Evolutionary conservation across 2,797 vertebrate species (phyloP).

Genomic region (Poeciliopsis gracilis): DNA sequence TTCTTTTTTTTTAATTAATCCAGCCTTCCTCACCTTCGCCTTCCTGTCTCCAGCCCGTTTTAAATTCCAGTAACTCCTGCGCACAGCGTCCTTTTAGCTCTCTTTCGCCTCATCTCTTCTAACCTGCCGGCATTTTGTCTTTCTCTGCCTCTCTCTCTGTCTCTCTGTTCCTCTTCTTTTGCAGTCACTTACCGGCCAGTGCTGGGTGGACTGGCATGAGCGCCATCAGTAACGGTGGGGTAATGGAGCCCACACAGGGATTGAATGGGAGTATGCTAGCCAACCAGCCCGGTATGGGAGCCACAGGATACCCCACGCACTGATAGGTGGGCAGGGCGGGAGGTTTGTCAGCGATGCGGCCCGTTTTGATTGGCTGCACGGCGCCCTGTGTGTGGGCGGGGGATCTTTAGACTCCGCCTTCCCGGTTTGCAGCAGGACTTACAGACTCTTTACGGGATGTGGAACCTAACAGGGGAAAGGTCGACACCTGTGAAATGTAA

Average conservation of each 20-base stretch:
- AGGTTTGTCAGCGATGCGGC: slow-evolving; percentile 63
- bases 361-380: slow-evolving; percentile 59
- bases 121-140: slow-evolving; percentile 79
- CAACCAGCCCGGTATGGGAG: slow-evolving; percentile 89
- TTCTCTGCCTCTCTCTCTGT: slow-evolving; percentile 55
- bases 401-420: slow-evolving; percentile 63
- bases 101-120: slow-evolving; percentile 76
- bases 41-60: slow-evolving; percentile 59
- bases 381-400: slow-evolving; percentile 38
- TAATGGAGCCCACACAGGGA: slow-evolving; percentile 87
- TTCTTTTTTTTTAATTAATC: slow-evolving; percentile 27
- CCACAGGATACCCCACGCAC: slow-evolving; percentile 91
- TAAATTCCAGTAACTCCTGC: slow-evolving; percentile 66
- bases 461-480: slow-evolving; percentile 52
- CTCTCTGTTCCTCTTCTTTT: slow-evolving; percentile 65
- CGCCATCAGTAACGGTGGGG: slow-evolving; percentile 83
- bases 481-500: slow-evolving; percentile 71
- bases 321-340: slow-evolving; percentile 79
- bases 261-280: slow-evolving; percentile 91
- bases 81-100: slow-evolving; percentile 58
- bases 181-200: slow-evolving; percentile 87
- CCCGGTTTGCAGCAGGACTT: slow-evolving; percentile 74
- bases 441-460: slow-evolving; percentile 70
- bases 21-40: slow-evolving; percentile 51
- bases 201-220: slow-evolving; percentile 90